A percentile compares a stretch with the other conserved stretches of the same genome.
Evolutionary conservation across 2,888 invertebrate species (phyloP).

Genomic region (Alsophila aescularia): DNA sequence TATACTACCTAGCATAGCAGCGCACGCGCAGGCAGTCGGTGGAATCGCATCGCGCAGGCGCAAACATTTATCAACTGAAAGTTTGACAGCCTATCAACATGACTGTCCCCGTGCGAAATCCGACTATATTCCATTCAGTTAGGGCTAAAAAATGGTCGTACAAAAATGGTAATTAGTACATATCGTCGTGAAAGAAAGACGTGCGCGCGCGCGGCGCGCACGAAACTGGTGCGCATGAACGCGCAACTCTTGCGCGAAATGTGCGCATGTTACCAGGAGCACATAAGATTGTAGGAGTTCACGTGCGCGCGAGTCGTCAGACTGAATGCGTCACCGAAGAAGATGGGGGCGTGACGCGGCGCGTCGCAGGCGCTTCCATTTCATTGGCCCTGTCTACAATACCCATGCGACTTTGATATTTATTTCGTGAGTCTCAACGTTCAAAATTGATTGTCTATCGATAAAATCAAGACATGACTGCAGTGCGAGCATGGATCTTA

Average conservation of each 20-base stretch:
- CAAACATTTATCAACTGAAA: neutral
- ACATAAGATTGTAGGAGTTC: slow-evolving; percentile 46
- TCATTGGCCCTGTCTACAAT: neutral
- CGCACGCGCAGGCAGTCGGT: slow-evolving; percentile 7
- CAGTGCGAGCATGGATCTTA: too few relatives aligned
- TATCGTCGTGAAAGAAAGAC: slow-evolving; percentile 28
- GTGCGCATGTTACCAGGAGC: slow-evolving; percentile 79
- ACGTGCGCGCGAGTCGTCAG: slow-evolving; percentile 17
- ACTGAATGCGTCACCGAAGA: slow-evolving; percentile 24
- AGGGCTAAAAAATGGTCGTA: neutral
- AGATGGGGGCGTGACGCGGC: slow-evolving; percentile 32
- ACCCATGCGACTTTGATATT: slow-evolving; percentile 27
- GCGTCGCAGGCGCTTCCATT: slow-evolving; percentile 39
- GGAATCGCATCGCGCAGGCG: slow-evolving; percentile 7
- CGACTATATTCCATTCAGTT: neutral
- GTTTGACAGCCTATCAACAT: slow-evolving; percentile 9
- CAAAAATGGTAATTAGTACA: slow-evolving; percentile 10
- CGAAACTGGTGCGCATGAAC: slow-evolving; percentile 70
- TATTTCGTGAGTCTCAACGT: accelerated
- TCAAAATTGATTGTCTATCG: neutral
- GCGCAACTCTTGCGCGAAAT: slow-evolving; percentile 80
- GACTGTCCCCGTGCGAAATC: slow-evolving; percentile 4
- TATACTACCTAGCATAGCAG: too few relatives aligned
- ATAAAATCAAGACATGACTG: neutral
- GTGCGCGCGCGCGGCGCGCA: slow-evolving; percentile 72